These are phyloP conservation scores for Astyanax mexicanus DNA, from an alignment of 2,797 vertebrate species.

Conservation along the genomic window DNA sequence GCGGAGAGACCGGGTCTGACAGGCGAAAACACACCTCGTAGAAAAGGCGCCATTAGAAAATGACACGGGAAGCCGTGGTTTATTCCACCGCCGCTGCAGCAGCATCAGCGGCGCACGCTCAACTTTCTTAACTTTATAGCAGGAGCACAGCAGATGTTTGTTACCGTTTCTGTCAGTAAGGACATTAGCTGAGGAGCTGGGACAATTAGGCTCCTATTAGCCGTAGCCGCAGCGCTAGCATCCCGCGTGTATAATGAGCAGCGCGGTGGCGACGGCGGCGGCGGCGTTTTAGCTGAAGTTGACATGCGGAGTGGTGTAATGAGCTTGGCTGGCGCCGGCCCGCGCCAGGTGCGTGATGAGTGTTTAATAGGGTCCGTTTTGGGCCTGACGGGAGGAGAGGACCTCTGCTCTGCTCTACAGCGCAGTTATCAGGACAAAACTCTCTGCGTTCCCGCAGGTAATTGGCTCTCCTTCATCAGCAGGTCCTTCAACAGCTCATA, in stretches of 20 bases:
- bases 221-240: conserved; percentile 27
- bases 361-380: conserved; percentile 70
- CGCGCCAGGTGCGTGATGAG: conserved; percentile 68
- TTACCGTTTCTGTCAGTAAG: conserved; percentile 39
- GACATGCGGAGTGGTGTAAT: conserved; percentile 60
- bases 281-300: conserved; percentile 57
- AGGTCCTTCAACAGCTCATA: background rate
- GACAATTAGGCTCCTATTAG: conserved; percentile 48
- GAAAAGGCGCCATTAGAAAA: background rate
- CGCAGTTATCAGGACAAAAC: conserved; percentile 71
- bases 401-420: conserved; percentile 79
- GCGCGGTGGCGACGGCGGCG: conserved; percentile 53
- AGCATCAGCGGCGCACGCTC: background rate
- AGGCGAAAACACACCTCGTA: background rate
- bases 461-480: conserved; percentile 60
- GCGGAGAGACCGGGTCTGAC: background rate
- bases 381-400: conserved; percentile 61
- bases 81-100: background rate
- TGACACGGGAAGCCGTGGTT: background rate
- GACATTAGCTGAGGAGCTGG: conserved; percentile 44
- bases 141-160: conserved; percentile 8
- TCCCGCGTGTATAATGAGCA: conserved; percentile 52
- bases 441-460: conserved; percentile 66
- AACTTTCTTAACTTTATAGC: background rate
- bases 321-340: conserved; percentile 60